phyloP scores from a whole-genome alignment of 1,140 invertebrate genomes.

The Eupristina koningsbergeri region DNA sequence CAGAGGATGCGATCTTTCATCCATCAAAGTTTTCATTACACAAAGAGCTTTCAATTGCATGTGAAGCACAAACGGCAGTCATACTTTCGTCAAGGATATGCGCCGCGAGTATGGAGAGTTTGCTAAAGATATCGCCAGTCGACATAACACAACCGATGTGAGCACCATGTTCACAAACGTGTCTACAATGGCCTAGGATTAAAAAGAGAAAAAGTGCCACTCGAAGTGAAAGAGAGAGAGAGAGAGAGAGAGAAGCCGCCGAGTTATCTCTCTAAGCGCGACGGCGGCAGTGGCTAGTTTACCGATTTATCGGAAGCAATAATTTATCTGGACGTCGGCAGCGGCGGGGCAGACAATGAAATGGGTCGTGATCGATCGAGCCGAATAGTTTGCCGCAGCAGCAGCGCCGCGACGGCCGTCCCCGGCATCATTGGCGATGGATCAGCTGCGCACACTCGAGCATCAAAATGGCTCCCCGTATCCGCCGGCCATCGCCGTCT shows the following conservation, averaged over 20 bases:
- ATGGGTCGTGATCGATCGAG: conserved; percentile 57
- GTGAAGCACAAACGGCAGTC: background rate
- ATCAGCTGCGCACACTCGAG: conserved; percentile 45
- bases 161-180: background rate
- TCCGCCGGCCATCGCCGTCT: conserved; percentile 32
- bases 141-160: background rate
- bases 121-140: background rate
- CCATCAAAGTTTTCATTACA: background rate
- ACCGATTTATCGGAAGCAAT: conserved; percentile 58
- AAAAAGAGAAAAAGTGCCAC: background rate
- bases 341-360: conserved; percentile 53
- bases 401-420: background rate
- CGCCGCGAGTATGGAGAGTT: background rate
- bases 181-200: background rate
- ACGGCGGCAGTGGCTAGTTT: conserved; percentile 41
- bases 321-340: conserved; percentile 52
- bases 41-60: background rate
- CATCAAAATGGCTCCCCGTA: conserved; percentile 51
- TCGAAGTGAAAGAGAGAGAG: no score
- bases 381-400: background rate
- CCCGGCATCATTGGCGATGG: conserved; percentile 48
- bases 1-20: background rate
- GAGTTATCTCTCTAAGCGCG: conserved; percentile 37
- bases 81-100: background rate
- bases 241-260: background rate